Evolutionary conservation across 1,140 invertebrate species (phyloP).

Genomic region (Tenebrio molitor): DNA sequence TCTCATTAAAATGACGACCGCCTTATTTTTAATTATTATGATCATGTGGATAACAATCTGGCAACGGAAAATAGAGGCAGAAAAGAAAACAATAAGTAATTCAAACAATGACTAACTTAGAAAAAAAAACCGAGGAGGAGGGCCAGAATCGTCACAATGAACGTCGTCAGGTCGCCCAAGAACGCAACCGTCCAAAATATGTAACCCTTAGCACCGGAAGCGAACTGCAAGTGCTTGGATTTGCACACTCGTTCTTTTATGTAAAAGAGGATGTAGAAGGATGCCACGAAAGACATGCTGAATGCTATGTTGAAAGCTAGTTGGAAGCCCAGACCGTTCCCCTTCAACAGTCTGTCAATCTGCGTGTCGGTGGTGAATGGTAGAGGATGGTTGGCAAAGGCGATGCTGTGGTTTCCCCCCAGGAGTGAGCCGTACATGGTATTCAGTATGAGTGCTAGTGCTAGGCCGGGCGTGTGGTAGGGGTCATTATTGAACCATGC

Average conservation of each 20-base stretch:
- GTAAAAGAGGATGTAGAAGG: constrained; percentile 82
- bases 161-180: constrained; percentile 80
- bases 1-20: too few relatives aligned
- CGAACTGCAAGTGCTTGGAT: constrained; percentile 78
- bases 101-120: too few relatives aligned
- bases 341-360: constrained; percentile 68
- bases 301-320: constrained; percentile 76
- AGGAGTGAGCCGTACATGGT: constrained; percentile 59
- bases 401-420: constrained; percentile 67
- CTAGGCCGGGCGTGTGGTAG: constrained; percentile 72
- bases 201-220: constrained; percentile 80
- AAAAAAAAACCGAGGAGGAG: not conserved
- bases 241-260: constrained; percentile 72
- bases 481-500: constrained; percentile 76
- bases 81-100: too few relatives aligned
- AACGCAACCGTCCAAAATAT: constrained; percentile 80
- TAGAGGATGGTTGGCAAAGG: constrained; percentile 75
- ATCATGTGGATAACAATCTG: too few relatives aligned
- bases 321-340: constrained; percentile 73
- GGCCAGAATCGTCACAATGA: constrained; percentile 67
- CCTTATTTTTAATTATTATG: too few relatives aligned
- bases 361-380: constrained; percentile 44
- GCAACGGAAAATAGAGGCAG: too few relatives aligned
- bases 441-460: constrained; percentile 51
- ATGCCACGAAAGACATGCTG: constrained; percentile 79